Evolutionary conservation across 1,140 invertebrate species (phyloP), one percentile per base, ranked within the genome.

Genomic region (Nephila pilipes): DNA sequence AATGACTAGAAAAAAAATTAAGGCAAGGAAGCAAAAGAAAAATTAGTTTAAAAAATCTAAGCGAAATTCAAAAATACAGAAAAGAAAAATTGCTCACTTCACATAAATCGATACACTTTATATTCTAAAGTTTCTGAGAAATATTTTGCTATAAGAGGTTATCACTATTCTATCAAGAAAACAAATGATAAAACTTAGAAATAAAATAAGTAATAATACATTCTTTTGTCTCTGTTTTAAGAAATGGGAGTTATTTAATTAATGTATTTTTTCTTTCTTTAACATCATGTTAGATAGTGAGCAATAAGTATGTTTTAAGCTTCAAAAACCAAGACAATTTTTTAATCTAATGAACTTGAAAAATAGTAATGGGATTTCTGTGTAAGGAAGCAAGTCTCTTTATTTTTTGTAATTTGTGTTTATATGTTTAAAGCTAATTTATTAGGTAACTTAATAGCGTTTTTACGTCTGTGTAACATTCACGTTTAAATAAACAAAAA

Each of bases 391-490:
- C 20, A 32, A 75, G 29, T 32, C 3, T 36, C 16, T 18, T 75
- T 75, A 29, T 63, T 29, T 36, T 75, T 75, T 65, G 1, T 18
- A n/a, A 65, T 32, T 36, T 8, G 18, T 36, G 69, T 36, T 75
- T 75, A 75, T 75, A 32, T 29, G 29, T 75, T 75, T 75, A 75
- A 75, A 75, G 32, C 69, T 75, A 75, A 75, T 75, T 75, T 75
- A 75, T 75, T 75, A 36, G 69, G 69, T 75, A 75, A 75, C 29
- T 75, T 75, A 75, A 75, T 75, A 75, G 69, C 32, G 69, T 75
- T 75, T 75, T 75, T 75, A 29, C 29, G 14, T 75, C 69, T 75
- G n/a, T 75, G 29, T 75, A 36, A 75, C 29, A 75, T 75, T 20
- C 29, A 32, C 29, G 29, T 75, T 75, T 75, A 75, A 36, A 36